These are phyloP conservation scores for Epinephelus cyanopodus DNA, from an alignment of 2,113 vertebrate species.

Conservation along the genomic window DNA sequence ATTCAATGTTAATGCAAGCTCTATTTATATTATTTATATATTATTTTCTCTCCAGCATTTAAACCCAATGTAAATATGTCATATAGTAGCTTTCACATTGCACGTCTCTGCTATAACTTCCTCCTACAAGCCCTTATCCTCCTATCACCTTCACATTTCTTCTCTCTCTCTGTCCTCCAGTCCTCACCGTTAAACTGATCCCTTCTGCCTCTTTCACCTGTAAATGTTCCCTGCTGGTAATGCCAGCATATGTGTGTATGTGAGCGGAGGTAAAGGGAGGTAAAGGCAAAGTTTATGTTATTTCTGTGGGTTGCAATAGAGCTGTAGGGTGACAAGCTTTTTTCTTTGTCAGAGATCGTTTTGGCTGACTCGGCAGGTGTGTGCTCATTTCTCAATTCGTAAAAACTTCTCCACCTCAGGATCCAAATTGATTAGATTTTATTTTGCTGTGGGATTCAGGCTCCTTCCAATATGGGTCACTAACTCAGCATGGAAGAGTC, in stretches of 20 bases:
- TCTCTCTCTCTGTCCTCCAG: not conserved
- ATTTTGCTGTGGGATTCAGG: constrained; percentile 31
- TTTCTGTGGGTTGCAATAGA: not conserved
- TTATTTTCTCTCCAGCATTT: not conserved
- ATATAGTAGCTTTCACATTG: not conserved
- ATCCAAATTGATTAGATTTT: constrained; percentile 41
- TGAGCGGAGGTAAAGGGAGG: not conserved
- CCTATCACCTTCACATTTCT: not conserved
- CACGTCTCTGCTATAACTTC: not conserved
- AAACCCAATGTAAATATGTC: not conserved
- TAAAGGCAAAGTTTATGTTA: not conserved
- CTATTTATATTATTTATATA: no score
- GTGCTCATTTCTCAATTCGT: constrained; percentile 24
- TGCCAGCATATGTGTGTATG: no score
- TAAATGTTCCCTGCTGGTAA: not conserved
- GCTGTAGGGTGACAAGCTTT: not conserved
- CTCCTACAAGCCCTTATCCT: not conserved
- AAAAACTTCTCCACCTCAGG: constrained; percentile 22
- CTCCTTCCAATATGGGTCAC: constrained; percentile 23
- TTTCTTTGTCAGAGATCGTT: constrained; percentile 12
- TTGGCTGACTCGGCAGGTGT: not conserved
- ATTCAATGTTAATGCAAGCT: not conserved
- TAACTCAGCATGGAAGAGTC: constrained; percentile 18
- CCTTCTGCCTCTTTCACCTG: constrained; percentile 2
- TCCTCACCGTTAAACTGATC: not conserved